Conservation (phyloP, 2,113 vertebrate species). For the Heteronetta atricapilla region DNA sequence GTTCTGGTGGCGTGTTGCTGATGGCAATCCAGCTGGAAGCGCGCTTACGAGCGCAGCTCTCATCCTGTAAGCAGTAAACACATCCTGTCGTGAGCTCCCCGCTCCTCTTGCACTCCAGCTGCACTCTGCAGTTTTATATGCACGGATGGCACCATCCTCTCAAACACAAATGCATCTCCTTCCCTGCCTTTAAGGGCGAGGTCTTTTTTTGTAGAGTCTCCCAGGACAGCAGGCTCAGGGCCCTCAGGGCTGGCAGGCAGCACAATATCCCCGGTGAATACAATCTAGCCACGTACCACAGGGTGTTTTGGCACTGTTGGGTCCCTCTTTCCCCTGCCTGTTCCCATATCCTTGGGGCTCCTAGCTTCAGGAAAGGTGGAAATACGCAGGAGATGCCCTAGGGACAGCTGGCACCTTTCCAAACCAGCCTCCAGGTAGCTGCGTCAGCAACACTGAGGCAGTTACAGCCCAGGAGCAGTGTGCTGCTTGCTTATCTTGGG, state of each 20-base stretch:
- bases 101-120: neutral
- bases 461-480: neutral
- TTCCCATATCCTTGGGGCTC: neutral
- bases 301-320: neutral
- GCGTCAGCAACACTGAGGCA: neutral
- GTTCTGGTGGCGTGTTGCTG: neutral
- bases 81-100: neutral
- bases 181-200: neutral
- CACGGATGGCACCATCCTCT: neutral
- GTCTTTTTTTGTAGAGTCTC: neutral
- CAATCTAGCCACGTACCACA: neutral
- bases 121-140: neutral
- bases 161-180: neutral
- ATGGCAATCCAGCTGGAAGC: neutral
- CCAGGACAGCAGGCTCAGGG: neutral
- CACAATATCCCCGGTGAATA: neutral
- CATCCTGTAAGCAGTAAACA: neutral
- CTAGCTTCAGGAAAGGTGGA: neutral
- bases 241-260: neutral
- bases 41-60: accelerated
- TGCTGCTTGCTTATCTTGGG: neutral
- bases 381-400: neutral
- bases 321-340: neutral
- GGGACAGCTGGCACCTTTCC: neutral
- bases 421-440: neutral